phyloP scores from a whole-genome alignment of 2,888 invertebrate genomes.

The Plemyria rubiginata region DNA sequence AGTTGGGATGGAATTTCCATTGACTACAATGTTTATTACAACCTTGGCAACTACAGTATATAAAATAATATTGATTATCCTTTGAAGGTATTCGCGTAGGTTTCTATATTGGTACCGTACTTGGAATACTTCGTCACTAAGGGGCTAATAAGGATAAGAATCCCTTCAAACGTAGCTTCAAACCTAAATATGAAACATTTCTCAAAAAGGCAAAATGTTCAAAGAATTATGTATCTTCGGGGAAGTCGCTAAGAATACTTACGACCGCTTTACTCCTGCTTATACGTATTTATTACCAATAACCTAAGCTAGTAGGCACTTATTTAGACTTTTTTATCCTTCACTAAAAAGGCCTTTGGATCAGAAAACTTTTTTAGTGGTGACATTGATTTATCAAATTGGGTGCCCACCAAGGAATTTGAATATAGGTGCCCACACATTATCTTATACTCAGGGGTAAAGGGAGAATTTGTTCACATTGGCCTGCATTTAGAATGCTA shows the following conservation, averaged over 20 bases:
- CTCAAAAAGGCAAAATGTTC: slow-evolving; percentile 2
- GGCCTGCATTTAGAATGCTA: too few relatives aligned
- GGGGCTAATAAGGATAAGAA: slow-evolving; percentile 10
- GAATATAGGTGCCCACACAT: too few relatives aligned
- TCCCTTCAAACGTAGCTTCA: neutral
- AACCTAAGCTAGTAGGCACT: slow-evolving; percentile 38
- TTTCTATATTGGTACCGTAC: too few relatives aligned
- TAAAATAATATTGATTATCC: too few relatives aligned
- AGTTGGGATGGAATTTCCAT: too few relatives aligned
- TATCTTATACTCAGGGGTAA: too few relatives aligned
- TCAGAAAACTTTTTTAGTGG: slow-evolving; percentile 32
- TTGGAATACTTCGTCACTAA: too few relatives aligned
- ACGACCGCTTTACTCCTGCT: slow-evolving; percentile 39
- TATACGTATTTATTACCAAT: slow-evolving; percentile 43
- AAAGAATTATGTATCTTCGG: slow-evolving; percentile 18
- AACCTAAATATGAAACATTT: neutral
- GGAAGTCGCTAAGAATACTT: slow-evolving; percentile 23
- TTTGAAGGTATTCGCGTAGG: too few relatives aligned
- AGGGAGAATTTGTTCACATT: too few relatives aligned
- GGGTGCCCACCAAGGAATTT: too few relatives aligned
- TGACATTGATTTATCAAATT: neutral
- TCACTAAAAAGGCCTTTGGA: slow-evolving; percentile 35
- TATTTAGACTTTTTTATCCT: slow-evolving; percentile 41
- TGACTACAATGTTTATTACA: too few relatives aligned
- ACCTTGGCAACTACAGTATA: neutral